Evolutionary conservation across 2,113 vertebrate genomes (phyloP), one percentile per base, ranked within the genome.

Genomic region (Platysteira castanea): DNA sequence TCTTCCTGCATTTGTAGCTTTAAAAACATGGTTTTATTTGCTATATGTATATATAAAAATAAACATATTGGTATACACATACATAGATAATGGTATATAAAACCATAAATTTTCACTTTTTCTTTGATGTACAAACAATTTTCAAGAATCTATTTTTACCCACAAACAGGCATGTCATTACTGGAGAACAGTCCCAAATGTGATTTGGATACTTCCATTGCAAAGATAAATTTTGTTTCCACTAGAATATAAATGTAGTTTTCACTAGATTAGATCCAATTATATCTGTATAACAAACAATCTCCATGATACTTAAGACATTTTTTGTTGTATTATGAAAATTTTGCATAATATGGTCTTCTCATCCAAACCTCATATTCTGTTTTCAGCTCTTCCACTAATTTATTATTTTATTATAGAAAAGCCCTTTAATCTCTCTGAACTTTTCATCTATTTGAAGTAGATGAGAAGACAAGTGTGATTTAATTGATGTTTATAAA

Each of bases 401-500:
- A 47, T 80, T 73, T 70, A 30, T 11, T 87, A 4, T 27, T 82
- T 94, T 94, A 50, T 65, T 44, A 44, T 52, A 69, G 39, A 70
- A 50, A 85, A 93, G 41, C 8, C 2, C n/a, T 76, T 91, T 85
- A 74, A 88, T 93, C 17, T 91, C 46, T 56, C 57, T 44, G 65
- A 91, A 91, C 50, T 93, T 91, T 87, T 74, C 87, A 56, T 9
- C 52, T 11, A 65, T 82, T 92, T 96, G 69, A 92, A 89, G 60
- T 28, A 84, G 39, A 70, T 54, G 41, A 93, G 42, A 30, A 88
- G 39, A 67, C 18, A 60, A 59, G 14, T 44, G 15, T 39, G 57
- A 90, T 84, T 84, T 87, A 91, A 96, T 73, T 91, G 37, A 76
- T 82, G 65, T 87, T 91, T 89, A 61, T 60, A 79, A 94, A 94